phyloP scores from a whole-genome alignment of 2,797 vertebrate genomes.

The Eulemur mongoz region DNA sequence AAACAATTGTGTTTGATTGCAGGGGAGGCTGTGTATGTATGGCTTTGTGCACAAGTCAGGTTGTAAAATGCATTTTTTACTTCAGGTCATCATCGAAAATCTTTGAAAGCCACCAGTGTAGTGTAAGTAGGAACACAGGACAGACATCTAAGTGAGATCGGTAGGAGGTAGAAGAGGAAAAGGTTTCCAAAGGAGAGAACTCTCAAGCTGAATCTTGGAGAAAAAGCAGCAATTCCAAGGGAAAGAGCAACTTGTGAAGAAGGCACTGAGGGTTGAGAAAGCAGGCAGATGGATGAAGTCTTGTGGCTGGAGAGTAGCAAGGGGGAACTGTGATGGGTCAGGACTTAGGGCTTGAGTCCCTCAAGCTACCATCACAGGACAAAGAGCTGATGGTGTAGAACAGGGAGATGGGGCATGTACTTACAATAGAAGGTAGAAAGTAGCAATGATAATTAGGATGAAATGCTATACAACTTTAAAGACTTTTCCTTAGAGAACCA shows the following conservation, averaged over 20 bases:
- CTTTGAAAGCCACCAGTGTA: neutral
- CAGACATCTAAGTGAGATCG: neutral
- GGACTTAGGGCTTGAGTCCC: fast-evolving
- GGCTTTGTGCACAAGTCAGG: neutral
- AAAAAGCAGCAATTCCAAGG: neutral
- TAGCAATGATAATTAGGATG: neutral
- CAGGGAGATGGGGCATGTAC: fast-evolving
- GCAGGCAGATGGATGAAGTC: fast-evolving
- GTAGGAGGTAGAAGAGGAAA: neutral
- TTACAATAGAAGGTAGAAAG: neutral
- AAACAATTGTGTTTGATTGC: neutral
- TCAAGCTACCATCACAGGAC: fast-evolving
- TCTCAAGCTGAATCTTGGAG: neutral
- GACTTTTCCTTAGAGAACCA: neutral
- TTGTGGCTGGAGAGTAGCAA: neutral
- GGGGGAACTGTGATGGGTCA: fast-evolving
- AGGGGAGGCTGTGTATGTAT: neutral
- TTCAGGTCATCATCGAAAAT: neutral
- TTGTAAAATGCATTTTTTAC: neutral
- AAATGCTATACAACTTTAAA: neutral
- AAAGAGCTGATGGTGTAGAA: neutral
- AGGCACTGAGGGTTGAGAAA: neutral
- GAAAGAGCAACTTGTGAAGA: neutral
- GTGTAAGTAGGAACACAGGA: neutral
- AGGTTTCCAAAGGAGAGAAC: neutral